Base-by-base conservation (phyloP, 2,797 vertebrate species). In the Anableps anableps region DNA sequence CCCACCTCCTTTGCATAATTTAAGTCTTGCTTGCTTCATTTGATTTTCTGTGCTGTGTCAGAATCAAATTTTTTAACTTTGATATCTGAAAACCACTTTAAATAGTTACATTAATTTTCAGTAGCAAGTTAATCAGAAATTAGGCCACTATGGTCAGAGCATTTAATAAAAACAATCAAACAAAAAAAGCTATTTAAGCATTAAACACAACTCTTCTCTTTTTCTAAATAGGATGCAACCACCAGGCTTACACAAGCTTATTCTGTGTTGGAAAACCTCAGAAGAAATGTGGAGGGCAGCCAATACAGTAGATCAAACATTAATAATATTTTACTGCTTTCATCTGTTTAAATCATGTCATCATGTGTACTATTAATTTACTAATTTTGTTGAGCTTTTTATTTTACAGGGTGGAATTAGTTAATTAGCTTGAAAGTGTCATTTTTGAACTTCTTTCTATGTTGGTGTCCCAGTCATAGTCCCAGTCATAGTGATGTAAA, bases 1-100 rank as follows among this genome's bases (percentile, higher is more conserved):
- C 0, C 0, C 1, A 0, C 43, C 8, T 48, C 41, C 26, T 84
- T 45, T 60, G 80, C 84, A 88, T 85, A 83, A 85, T 88, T 84
- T 84, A 77, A 31, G 51, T 34, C 45, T 71, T 47, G 66, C 38
- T 75, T 85, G 75, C 48, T 71, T 74, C 19, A 64, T 66, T 31
- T 7, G 55, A 76, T 74, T 55, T 60, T 41, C 74, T 77, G 10
- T 36, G 71, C 48, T 48, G 79, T 31, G 13, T 45, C 64, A 38
- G 8, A 23, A 50, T 21, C 13, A 19, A 43, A 71, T 81, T 70
- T 14, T 64, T 78, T 38, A 13, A 83, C 74, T 70, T 50, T 58
- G 45, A 74, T 19, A 14, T 14, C 16, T 53, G 16, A 64, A 47
- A 34, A 17, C 5, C 1, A 26, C 45, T 51, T 73, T 23, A 51